A percentile compares a stretch with the other conserved stretches of the same genome.
These are phyloP conservation scores for Schizopygopsis pylzovi DNA, from an alignment of 2,797 vertebrate genomes.

Conservation along the genomic window DNA sequence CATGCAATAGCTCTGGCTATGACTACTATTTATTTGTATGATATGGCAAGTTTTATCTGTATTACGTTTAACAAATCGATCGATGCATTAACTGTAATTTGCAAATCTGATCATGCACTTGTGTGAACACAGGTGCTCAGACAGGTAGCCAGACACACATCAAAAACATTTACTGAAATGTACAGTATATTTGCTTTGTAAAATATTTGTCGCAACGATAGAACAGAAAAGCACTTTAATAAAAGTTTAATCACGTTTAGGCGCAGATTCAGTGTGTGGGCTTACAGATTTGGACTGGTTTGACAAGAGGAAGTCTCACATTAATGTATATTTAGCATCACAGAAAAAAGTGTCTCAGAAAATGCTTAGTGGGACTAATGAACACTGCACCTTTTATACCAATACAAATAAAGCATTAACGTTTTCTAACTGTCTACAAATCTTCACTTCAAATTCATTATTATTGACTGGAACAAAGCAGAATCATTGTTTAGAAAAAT, in stretches of 20 bases:
- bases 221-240: conserved; percentile 87
- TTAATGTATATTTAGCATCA: conserved; percentile 81
- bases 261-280: conserved; percentile 81
- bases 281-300: conserved; percentile 74
- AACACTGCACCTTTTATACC: conserved; percentile 86
- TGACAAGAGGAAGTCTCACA: conserved; percentile 74
- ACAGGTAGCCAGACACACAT: conserved; percentile 70
- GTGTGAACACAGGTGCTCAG: conserved; percentile 70
- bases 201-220: conserved; percentile 83
- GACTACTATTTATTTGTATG: conserved; percentile 91
- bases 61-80: conserved; percentile 77
- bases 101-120: conserved; percentile 72
- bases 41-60: conserved; percentile 86
- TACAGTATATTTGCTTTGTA: conserved; percentile 83
- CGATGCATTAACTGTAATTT: conserved; percentile 81
- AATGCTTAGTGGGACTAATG: conserved; percentile 74
- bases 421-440: conserved; percentile 77
- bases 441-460: conserved; percentile 59
- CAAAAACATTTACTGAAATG: conserved; percentile 76
- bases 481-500: background rate
- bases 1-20: conserved; percentile 86
- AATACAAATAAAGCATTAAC: conserved; percentile 88
- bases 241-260: conserved; percentile 87
- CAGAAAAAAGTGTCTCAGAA: conserved; percentile 72
- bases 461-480: background rate